phyloP scores from a whole-genome alignment of 2,113 vertebrate species.

The Piprites chloris region DNA sequence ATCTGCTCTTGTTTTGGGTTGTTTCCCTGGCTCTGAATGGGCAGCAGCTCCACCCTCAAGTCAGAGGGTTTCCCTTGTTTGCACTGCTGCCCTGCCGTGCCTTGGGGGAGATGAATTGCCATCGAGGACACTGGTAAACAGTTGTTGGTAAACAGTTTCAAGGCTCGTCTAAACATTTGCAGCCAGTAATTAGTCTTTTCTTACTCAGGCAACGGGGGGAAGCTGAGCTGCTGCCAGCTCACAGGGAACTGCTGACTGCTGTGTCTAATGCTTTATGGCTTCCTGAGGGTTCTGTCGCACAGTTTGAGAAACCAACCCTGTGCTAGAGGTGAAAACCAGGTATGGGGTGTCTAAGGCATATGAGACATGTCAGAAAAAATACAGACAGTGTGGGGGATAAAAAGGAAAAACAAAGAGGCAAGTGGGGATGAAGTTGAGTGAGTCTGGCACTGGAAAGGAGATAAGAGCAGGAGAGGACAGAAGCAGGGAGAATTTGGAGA shows the following conservation, averaged over 20 bases:
- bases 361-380: background rate
- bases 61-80: background rate
- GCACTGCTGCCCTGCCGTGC: background rate
- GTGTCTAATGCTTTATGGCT: background rate
- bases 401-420: background rate
- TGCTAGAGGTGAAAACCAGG: background rate
- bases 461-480: background rate
- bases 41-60: background rate
- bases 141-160: background rate
- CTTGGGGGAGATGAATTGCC: background rate
- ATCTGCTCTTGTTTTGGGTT: background rate
- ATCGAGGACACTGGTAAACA: background rate
- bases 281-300: background rate
- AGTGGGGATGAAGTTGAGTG: background rate
- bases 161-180: background rate
- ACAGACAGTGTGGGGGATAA: background rate
- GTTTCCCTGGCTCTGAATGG: background rate
- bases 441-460: background rate
- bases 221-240: background rate
- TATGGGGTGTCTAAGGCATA: background rate
- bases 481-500: background rate
- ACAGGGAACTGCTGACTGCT: background rate
- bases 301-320: background rate
- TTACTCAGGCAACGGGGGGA: background rate
- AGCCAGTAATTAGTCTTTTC: background rate